Base-by-base conservation (phyloP, 2,113 vertebrate genomes). In the Rynchops niger region DNA sequence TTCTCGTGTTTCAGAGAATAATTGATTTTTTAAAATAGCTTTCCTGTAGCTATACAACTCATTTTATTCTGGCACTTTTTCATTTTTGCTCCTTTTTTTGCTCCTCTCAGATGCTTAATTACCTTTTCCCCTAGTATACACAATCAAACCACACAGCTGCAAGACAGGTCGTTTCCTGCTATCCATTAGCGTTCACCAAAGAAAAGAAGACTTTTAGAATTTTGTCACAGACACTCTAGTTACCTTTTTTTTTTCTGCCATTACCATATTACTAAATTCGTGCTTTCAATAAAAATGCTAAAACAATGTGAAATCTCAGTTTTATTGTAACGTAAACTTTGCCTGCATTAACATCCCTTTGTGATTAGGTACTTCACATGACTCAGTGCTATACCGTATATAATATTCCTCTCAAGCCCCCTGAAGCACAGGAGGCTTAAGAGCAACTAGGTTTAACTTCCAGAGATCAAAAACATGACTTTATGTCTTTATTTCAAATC, bases 1-100 rank as follows among this genome's bases (percentile, higher is more conserved):
- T 97, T 93, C 88, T 94, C 65, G 16, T 94, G 69, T 97, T 97
- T 97, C 94, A 93, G 93, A 86, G 47, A 95, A 97, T 97, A 97
- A 97, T 95, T 97, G 85, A 97, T 95, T 97, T 96, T 69, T 97
- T 86, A 20, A 72, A 97, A 90, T 84, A 97, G 87, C 72, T 80
- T 95, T 97, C 70, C 63, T 93, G 94, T 96, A 95, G 95, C 92
- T 96, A 23, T 83, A 96, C 70, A 92, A 74, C 66, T 97, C 63
- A 94, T 94, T 97, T 96, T 86, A 89, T 90, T 92, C 86, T 70
- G 93, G 88, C 49, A 67, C 56, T 77, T 73, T 59, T 66, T 50
- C 16, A 34, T 82, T 86, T 62, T 40, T 21, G 2, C 32, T 76
- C 15, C 3, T 34, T 79, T 43, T 65, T 55, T n/a, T 36, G 29